Evolutionary conservation across 2,888 invertebrate genomes (phyloP).

Genomic region (Aphidoletes aphidimyza): DNA sequence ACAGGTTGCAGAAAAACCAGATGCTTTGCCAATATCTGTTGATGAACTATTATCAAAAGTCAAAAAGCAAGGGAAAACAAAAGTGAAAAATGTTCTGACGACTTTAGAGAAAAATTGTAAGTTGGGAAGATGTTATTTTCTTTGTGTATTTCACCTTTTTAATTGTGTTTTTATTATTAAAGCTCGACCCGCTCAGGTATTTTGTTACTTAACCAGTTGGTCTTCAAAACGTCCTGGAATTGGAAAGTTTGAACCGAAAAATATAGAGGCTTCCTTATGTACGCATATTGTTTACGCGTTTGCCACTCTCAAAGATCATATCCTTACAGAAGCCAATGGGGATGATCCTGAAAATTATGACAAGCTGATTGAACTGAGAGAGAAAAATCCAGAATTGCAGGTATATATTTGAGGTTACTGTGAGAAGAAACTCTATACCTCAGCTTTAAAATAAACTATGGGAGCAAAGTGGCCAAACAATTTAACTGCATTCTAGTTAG

Average conservation of each 20-base stretch:
- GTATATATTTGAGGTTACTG: neutral
- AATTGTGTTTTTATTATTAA: neutral
- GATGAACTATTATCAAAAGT: conserved; percentile 76
- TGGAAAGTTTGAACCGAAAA: conserved; percentile 89
- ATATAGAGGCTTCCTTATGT: conserved; percentile 88
- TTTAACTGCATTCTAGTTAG: no score
- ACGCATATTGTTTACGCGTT: conserved; percentile 96
- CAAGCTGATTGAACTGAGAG: conserved; percentile 83
- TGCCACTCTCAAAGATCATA: conserved; percentile 88
- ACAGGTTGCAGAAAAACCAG: conserved; percentile 75
- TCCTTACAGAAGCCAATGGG: conserved; percentile 80
- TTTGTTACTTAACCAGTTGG: conserved; percentile 98
- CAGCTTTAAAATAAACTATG: no score
- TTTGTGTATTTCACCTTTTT: no score
- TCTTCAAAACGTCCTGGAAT: conserved; percentile 89
- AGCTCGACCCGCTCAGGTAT: conserved; percentile 87
- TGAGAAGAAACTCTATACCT: no score
- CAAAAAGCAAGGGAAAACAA: conserved; percentile 73
- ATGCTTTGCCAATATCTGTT: conserved; percentile 80
- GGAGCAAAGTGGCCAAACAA: no score
- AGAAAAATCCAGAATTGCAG: conserved; percentile 89
- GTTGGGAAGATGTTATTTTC: no score
- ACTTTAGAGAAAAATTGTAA: conserved; percentile 15
- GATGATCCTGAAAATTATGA: conserved; percentile 89
- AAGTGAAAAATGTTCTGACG: conserved; percentile 70